phyloP scores from a whole-genome alignment of 2,113 vertebrate genomes.

The Prolemur simus region DNA sequence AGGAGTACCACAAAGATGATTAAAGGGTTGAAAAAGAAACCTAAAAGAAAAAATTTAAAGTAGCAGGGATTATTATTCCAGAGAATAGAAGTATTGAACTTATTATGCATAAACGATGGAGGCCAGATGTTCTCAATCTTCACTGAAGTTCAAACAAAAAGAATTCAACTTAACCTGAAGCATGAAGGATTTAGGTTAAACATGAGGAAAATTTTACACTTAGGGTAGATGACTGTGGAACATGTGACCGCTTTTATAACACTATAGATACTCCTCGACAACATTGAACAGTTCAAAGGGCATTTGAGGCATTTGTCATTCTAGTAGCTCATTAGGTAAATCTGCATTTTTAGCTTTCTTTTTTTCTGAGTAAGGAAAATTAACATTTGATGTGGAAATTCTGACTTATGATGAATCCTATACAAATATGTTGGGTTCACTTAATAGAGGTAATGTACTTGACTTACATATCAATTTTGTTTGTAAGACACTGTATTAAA shows the following conservation, averaged over 20 bases:
- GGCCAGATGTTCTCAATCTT: slow-evolving; percentile 64
- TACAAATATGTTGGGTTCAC: background rate
- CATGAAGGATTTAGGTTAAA: slow-evolving; percentile 34
- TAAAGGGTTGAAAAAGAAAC: slow-evolving; percentile 71
- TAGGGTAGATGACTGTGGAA: background rate
- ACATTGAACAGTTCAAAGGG: background rate
- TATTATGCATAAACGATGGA: slow-evolving; percentile 40
- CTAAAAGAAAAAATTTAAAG: slow-evolving; percentile 61
- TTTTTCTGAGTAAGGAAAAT: background rate
- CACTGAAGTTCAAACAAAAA: slow-evolving; percentile 41
- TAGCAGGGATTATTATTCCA: slow-evolving; percentile 63
- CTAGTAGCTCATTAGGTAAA: slow-evolving; percentile 8
- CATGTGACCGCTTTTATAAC: background rate
- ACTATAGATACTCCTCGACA: background rate
- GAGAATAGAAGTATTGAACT: slow-evolving; percentile 61
- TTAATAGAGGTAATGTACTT: slow-evolving; percentile 3
- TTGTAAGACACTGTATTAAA: background rate
- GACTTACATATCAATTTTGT: slow-evolving; percentile 6
- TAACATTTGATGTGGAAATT: background rate
- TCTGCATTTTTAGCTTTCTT: background rate
- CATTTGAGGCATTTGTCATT: slow-evolving; percentile 17
- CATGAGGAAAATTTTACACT: background rate
- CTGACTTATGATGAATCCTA: background rate
- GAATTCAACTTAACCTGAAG: slow-evolving; percentile 48
- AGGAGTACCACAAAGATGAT: slow-evolving; percentile 67